Percentiles rank a stretch among this genome's conserved stretches.
Conservation (phyloP, 2,888 invertebrate genomes). For the Gerris lacustris region DNA sequence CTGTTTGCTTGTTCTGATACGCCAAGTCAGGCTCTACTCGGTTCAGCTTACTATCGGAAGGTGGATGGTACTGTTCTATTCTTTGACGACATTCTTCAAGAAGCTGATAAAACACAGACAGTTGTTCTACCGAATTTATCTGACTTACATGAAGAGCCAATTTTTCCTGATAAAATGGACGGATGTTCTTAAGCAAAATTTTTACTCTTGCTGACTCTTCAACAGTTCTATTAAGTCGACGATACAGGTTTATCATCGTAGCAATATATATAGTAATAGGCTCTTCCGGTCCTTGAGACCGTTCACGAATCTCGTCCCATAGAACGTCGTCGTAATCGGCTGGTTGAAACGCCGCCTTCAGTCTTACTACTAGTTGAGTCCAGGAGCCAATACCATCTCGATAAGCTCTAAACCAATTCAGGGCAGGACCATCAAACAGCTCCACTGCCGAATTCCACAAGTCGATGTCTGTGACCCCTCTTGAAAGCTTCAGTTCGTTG, state of each 20-base stretch:
- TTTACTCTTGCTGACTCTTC: slow-evolving; percentile 12
- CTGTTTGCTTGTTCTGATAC: no score
- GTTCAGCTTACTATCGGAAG: not conserved
- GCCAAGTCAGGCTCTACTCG: no score
- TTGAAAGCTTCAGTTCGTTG: slow-evolving; percentile 25
- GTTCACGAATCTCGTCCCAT: slow-evolving; percentile 26
- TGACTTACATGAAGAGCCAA: slow-evolving; percentile 8
- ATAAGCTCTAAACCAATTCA: slow-evolving; percentile 33
- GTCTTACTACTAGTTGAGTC: slow-evolving; percentile 11
- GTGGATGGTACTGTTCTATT: no score
- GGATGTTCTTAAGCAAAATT: slow-evolving; percentile 16
- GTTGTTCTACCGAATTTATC: no score
- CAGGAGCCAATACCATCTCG: slow-evolving; percentile 8
- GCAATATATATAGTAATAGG: slow-evolving; percentile 29
- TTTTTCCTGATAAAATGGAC: slow-evolving; percentile 12
- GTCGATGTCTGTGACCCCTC: slow-evolving; percentile 22
- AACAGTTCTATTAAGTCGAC: slow-evolving; percentile 18
- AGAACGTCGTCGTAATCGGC: slow-evolving; percentile 28
- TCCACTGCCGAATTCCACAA: slow-evolving; percentile 26
- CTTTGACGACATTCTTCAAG: no score
- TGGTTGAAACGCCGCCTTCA: slow-evolving; percentile 24
- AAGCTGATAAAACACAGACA: no score
- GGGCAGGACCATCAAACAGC: slow-evolving; percentile 27
- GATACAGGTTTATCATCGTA: slow-evolving; percentile 26
- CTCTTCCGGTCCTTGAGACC: slow-evolving; percentile 31